Conservation (phyloP, 2,797 vertebrate genomes). For the Caiman crocodilus region DNA sequence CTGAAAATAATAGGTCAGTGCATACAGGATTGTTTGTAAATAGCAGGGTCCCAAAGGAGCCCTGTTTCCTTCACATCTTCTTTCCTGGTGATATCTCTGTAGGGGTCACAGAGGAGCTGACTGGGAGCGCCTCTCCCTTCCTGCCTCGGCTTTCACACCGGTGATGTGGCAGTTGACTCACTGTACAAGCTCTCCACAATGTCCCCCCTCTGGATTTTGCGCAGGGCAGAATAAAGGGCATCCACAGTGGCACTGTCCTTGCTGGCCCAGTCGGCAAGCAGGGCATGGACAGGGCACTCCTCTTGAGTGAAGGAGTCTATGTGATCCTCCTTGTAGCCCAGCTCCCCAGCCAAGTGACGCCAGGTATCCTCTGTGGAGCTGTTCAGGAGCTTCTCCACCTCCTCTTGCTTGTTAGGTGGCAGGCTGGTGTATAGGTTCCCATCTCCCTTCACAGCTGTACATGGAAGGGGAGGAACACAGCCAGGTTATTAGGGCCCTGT, state of each 20-base stretch:
- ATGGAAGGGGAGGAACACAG: background rate
- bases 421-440: constrained; percentile 82
- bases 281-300: constrained; percentile 87
- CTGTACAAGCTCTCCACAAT: constrained; percentile 90
- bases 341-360: constrained; percentile 91
- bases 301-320: constrained; percentile 92
- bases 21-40: constrained; percentile 39
- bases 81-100: background rate
- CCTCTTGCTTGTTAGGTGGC: constrained; percentile 86
- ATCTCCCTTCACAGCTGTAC: constrained; percentile 89
- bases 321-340: constrained; percentile 93
- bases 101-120: background rate
- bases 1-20: constrained; percentile 66
- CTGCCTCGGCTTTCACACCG: constrained; percentile 74
- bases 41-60: constrained; percentile 19
- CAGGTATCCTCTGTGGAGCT: constrained; percentile 88
- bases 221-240: constrained; percentile 89
- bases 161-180: constrained; percentile 93
- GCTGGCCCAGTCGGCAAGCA: constrained; percentile 91
- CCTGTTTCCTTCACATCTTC: constrained; percentile 60
- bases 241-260: constrained; percentile 94
- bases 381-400: constrained; percentile 90
- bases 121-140: constrained; percentile 33
- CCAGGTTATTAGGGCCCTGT: background rate
- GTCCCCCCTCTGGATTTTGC: constrained; percentile 92